phyloP scores from a whole-genome alignment of 2,888 invertebrate species.

The Buathra laborator region DNA sequence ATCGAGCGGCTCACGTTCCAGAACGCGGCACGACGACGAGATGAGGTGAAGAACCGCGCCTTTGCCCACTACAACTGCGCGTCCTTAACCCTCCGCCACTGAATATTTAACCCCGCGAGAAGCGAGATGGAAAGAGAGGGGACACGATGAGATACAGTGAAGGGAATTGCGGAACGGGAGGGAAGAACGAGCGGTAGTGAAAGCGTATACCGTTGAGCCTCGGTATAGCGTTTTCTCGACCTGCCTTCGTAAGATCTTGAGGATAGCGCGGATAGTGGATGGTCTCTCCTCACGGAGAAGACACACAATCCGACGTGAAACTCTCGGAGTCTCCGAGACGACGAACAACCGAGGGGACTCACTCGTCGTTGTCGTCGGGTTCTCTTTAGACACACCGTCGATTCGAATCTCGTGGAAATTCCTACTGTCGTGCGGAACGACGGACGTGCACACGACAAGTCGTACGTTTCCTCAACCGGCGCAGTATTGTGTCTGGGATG shows the following conservation, averaged over 20 bases:
- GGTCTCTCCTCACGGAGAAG: slow-evolving; percentile 4
- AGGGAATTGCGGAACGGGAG: not conserved
- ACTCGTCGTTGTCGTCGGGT: slow-evolving; percentile 27
- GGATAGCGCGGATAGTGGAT: not conserved
- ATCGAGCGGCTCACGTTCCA: slow-evolving; percentile 45
- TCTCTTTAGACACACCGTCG: slow-evolving; percentile 39
- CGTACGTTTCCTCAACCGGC: slow-evolving; percentile 39
- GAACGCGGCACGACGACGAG: slow-evolving; percentile 28
- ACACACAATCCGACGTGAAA: not conserved
- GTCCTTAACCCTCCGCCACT: slow-evolving; percentile 75
- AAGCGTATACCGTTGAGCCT: slow-evolving; percentile 4
- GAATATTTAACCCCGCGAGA: slow-evolving; percentile 76
- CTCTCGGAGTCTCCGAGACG: slow-evolving; percentile 18
- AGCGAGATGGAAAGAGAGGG: slow-evolving; percentile 5
- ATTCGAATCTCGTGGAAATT: slow-evolving; percentile 60
- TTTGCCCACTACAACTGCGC: slow-evolving; percentile 40
- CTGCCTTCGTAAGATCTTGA: not conserved
- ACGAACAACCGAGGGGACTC: slow-evolving; percentile 22
- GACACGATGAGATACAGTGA: slow-evolving; percentile 12
- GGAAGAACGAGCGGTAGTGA: not conserved
- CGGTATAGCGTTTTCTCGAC: not conserved
- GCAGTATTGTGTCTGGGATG: slow-evolving; percentile 26
- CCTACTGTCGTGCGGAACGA: slow-evolving; percentile 33
- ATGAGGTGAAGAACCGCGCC: slow-evolving; percentile 39
- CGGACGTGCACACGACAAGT: slow-evolving; percentile 40